phyloP scores from a whole-genome alignment of 2,797 vertebrate species.

The Hapalemur alaotrensis region DNA sequence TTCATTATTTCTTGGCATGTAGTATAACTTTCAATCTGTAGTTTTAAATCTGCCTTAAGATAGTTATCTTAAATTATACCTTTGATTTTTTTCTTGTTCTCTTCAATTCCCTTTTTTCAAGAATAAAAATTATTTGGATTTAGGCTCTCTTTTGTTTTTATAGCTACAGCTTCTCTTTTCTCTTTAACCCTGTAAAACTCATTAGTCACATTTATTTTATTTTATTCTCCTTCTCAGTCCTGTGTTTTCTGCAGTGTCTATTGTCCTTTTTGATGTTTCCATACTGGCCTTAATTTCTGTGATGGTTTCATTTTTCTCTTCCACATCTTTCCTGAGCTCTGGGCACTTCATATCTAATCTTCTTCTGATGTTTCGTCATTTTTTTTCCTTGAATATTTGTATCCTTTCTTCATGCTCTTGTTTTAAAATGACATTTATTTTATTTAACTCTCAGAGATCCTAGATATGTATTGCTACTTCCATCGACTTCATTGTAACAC shows the following conservation, averaged over 20 bases:
- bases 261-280: neutral
- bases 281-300: neutral
- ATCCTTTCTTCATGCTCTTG: neutral
- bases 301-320: neutral
- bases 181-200: neutral
- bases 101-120: neutral
- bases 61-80: neutral
- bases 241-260: neutral
- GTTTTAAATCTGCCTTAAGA: conserved; percentile 2
- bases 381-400: neutral
- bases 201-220: neutral
- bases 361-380: neutral
- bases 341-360: neutral
- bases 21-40: neutral
- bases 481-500: neutral
- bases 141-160: neutral
- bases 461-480: neutral
- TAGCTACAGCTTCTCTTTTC: neutral
- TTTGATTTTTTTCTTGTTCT: neutral
- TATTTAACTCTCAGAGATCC: neutral
- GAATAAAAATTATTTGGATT: neutral
- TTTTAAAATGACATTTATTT: neutral
- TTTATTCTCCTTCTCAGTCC: neutral
- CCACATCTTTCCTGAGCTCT: neutral
- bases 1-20: neutral